These are phyloP conservation scores for Panorpa germanica DNA, from an alignment of 2,888 invertebrate species.

Conservation along the genomic window DNA sequence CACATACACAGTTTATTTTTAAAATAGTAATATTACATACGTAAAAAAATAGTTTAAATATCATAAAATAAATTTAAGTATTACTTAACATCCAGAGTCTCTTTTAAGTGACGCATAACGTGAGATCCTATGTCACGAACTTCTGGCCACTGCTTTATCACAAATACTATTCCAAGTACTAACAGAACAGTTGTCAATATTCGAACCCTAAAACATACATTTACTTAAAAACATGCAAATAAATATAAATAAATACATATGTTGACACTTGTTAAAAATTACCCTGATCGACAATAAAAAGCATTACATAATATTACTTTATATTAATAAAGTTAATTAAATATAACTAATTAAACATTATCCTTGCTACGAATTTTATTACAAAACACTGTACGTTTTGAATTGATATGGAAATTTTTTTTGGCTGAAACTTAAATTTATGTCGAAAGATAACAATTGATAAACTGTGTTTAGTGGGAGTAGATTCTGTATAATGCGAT, in stretches of 20 bases:
- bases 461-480: too few relatives aligned
- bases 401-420: too few relatives aligned
- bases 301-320: constrained; percentile 1
- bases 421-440: too few relatives aligned
- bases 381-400: too few relatives aligned
- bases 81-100: constrained; percentile 54
- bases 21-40: too few relatives aligned
- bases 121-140: constrained; percentile 67
- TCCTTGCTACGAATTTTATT: constrained; percentile 9
- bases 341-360: constrained; percentile 7
- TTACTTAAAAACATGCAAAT: constrained; percentile 16
- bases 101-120: constrained; percentile 57
- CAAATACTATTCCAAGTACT: constrained; percentile 63
- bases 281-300: constrained; percentile 10
- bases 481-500: too few relatives aligned
- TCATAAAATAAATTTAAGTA: too few relatives aligned
- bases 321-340: constrained; percentile 6
- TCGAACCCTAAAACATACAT: constrained; percentile 54
- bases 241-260: constrained; percentile 3
- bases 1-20: too few relatives aligned
- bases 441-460: too few relatives aligned
- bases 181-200: constrained; percentile 69
- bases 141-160: constrained; percentile 80
- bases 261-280: background rate
- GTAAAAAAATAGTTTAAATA: too few relatives aligned